A percentile compares a stretch with the other conserved stretches of the same genome.
Evolutionary conservation across 2,113 vertebrate species (phyloP).

Genomic region (Tenebrosternarchus preto): DNA sequence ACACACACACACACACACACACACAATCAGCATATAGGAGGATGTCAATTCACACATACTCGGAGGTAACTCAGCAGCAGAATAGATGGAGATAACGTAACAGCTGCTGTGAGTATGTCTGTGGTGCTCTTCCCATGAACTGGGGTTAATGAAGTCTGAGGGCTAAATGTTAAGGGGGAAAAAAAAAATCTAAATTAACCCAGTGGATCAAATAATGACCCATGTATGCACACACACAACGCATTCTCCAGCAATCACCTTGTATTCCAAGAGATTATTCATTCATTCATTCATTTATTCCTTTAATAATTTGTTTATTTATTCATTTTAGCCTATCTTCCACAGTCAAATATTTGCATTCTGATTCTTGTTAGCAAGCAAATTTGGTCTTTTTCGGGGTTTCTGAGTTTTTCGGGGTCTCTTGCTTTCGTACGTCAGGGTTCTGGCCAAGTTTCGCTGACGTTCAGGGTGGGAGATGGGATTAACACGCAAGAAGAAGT

Average conservation of each 20-base stretch:
- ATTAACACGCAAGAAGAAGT: neutral
- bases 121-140: neutral
- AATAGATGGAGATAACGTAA: neutral
- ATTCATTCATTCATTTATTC: neutral
- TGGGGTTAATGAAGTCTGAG: neutral
- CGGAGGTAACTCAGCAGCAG: neutral
- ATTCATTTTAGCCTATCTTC: too few species aligned
- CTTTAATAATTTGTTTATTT: too few species aligned
- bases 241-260: neutral
- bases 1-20: conserved; percentile 20
- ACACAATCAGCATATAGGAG: conserved; percentile 31
- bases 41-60: conserved; percentile 1
- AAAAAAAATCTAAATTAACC: neutral
- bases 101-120: neutral
- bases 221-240: neutral
- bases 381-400: too few species aligned
- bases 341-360: neutral
- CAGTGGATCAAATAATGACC: neutral
- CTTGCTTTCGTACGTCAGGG: neutral
- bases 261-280: neutral
- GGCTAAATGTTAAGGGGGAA: neutral
- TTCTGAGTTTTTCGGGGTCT: neutral
- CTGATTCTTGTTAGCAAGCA: too few species aligned
- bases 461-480: neutral
- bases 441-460: neutral